Base-by-base conservation (phyloP, 2,888 invertebrate genomes). In the Strigamia crassipes region DNA sequence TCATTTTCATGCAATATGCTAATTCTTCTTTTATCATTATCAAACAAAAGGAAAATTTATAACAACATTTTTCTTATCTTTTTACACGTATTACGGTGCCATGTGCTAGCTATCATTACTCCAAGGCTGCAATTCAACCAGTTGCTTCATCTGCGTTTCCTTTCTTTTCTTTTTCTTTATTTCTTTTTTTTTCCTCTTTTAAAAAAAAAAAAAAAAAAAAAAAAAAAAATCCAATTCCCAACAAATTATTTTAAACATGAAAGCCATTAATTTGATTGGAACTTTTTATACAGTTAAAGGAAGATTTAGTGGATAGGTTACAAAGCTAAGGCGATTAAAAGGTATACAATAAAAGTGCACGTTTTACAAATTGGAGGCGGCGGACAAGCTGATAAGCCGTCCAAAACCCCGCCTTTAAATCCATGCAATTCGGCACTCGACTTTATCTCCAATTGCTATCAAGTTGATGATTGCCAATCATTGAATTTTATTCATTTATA, bases 101-200 rank as follows among this genome's bases (percentile, higher is more conserved):
- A 61, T 61, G 6, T 61, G 61, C 38, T 38, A 38, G 6, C 61
- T 23, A 61, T 61, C 61, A 21, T 56, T 56, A 56, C n/a, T 56
- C 21, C 61, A 23, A 61, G 61, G 61, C 61, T 61, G 61, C 61
- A 61, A 61, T 61, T 18, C 61, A 61, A 61, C 61, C 61, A 23
- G 61, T 61, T 61, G 10, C 61, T 61, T 21, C 61, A 61, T 61
- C 46, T 15, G 46, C 15, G 46, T 46, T 46, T n/a, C 46, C 42
- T 13, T 42, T 42, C 42, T 42, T 42, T 42, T 27, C 27, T 27
- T 27, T 27, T 27, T 27, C 3, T 27, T 3, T 27, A 27, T 2
- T 27, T 27, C 3, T 27, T 27, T 27, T 27, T 3, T 27, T 27
- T 3, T 3, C 3, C 3, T 27, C 3, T 27, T 27, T n/a, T n/a